Base-by-base conservation (phyloP, 2,888 invertebrate genomes). In the Phaonia tiefii region DNA sequence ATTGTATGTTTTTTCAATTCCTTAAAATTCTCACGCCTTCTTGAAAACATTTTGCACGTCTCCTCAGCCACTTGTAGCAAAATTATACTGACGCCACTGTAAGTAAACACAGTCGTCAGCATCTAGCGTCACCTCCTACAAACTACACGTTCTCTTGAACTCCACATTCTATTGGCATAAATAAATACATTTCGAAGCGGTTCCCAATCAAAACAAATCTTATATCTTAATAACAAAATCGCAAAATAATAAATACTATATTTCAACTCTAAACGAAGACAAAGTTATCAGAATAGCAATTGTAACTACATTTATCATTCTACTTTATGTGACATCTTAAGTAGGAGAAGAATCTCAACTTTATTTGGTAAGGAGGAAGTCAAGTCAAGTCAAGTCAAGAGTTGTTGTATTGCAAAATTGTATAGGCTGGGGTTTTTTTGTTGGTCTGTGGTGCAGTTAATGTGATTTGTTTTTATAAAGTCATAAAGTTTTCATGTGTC, bases 301-400 rank as follows among this genome's bases (percentile, higher is more conserved):
- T 87, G 88, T 87, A 87, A 88, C 88, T 88, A 86, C 88, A 88
- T 88, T 89, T 88, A 89, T 88, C 88, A 88, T 86, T 86, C 84
- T 85, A 86, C 87, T 88, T 83, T 82, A 88, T 89, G 87, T 89
- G 88, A 88, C 88, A 88, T 87, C 84, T 83, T 81, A 81, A 81
- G 81, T 81, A 78, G 76, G 66, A 70, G 69, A 81, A 75, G 4
- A 8, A 31, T 31, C 31, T 78, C 78, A 72, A 81, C 78, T 81
- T 81, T 65, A 75, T 72, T 75, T 54, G 66, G 46, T 54, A 75
- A 78, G 72, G 69, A 78, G 72, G 72, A 78, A 81, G 75, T 78
- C 81, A 75, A 31, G 4, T 31, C 8, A n/a, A 8, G 31, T 8
- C 37, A 56, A 56, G 25, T n/a, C n/a, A n/a, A n/a, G n/a, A n/a